Percentiles rank a stretch among this genome's conserved stretches.
Evolutionary conservation across 2,888 invertebrate species (phyloP).

Genomic region (Drosophila vallismaia): DNA sequence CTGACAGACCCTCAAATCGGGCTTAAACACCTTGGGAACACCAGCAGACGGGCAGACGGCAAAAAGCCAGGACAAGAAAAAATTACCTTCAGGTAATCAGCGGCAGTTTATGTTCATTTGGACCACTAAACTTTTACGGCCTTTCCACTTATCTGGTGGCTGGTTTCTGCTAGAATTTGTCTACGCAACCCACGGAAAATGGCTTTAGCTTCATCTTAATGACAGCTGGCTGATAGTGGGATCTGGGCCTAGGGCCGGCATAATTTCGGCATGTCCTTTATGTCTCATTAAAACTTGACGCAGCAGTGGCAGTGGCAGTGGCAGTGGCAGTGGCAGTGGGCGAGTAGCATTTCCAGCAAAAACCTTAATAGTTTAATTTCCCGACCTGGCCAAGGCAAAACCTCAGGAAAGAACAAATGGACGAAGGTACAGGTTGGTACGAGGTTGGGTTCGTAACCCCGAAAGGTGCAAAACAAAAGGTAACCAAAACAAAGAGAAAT

Average conservation of each 20-base stretch:
- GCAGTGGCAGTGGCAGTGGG: not conserved
- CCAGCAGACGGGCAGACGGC: not conserved
- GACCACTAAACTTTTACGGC: conserved; percentile 69
- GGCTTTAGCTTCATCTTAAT: conserved; percentile 50
- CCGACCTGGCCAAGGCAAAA: conserved; percentile 33
- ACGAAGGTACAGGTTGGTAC: conserved; percentile 9
- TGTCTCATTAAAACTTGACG: conserved; percentile 70
- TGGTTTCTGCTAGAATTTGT: conserved; percentile 30
- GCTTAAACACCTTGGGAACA: conserved; percentile 17
- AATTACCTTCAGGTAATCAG: conserved; percentile 64
- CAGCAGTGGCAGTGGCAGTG: conserved; percentile 14
- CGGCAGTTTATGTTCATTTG: conserved; percentile 70
- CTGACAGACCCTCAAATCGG: conserved; percentile 37
- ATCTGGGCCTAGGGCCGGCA: conserved; percentile 21
- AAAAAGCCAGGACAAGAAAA: conserved; percentile 2
- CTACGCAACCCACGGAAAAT: conserved; percentile 44
- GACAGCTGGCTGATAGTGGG: conserved; percentile 35
- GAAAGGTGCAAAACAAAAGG: conserved; percentile 41
- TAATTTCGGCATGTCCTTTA: conserved; percentile 56
- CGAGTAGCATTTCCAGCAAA: conserved; percentile 13
- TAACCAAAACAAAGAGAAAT: conserved; percentile 45
- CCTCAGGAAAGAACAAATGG: not conserved
- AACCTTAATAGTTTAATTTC: conserved; percentile 73
- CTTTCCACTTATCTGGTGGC: conserved; percentile 53
- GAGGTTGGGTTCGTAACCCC: conserved; percentile 5